Percentiles rank a stretch among this genome's conserved stretches.
Evolutionary conservation across 2,113 vertebrate genomes (phyloP).

Genomic region (Mastomys natalensis): DNA sequence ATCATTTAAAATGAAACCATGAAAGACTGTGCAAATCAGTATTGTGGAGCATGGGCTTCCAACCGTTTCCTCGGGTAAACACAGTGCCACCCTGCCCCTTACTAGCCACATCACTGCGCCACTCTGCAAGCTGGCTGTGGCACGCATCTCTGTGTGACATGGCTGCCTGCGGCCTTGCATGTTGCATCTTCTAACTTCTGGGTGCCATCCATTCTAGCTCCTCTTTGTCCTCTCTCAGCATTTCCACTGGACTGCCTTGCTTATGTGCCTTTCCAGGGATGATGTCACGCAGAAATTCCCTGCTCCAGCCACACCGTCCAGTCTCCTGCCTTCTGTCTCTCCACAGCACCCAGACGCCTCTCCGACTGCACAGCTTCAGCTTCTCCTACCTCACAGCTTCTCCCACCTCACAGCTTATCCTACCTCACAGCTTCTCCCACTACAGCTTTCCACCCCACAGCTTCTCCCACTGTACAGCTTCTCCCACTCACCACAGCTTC

Average conservation of each 20-base stretch:
- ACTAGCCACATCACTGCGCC: accelerated
- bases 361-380: not conserved
- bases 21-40: not conserved
- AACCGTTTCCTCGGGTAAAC: accelerated
- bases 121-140: too few species aligned
- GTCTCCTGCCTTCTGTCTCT: not conserved
- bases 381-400: too few species aligned
- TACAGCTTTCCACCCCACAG: too few species aligned
- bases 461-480: too few species aligned
- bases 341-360: not conserved
- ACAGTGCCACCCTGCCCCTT: too few species aligned
- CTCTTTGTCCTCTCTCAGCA: accelerated
- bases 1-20: not conserved
- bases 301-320: not conserved
- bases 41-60: not conserved
- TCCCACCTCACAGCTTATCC: too few species aligned
- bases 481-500: too few species aligned
- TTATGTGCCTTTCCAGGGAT: not conserved
- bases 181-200: too few species aligned
- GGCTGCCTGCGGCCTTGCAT: not conserved
- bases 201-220: not conserved
- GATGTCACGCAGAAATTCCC: not conserved
- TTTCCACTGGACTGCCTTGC: not conserved
- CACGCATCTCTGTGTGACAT: not conserved
- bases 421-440: too few species aligned